Base-by-base conservation (phyloP, 2,888 invertebrate genomes). In the Sarcophaga carnaria region DNA sequence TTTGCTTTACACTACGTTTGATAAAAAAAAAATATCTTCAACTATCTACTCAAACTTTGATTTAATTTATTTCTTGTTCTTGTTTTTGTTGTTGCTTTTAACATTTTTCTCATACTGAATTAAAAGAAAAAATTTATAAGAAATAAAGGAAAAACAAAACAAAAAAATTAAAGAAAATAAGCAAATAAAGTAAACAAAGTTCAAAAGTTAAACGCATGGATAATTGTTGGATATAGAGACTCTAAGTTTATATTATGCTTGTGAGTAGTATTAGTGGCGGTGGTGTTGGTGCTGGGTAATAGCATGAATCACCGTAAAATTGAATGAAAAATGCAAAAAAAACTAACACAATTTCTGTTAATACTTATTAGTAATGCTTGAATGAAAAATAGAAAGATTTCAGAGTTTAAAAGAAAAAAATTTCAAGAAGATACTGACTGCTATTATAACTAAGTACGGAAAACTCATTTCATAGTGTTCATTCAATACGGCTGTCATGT, bases 201-300 rank as follows among this genome's bases (percentile, higher is more conserved):
- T 87, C 78, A 87, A 87, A 87, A 81, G 87, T 84, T 87, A 84
- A 84, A 87, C 87, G 87, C 87, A 87, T 87, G 84, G 78, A 87
- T 87, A 87, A 87, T 87, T 84, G 84, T 78, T 54, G 70, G 62
- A 14, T 80, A 54, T 77, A 60, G 59, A 63, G 59, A 12, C 49
- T 80, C 66, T 71, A 59, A 45, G n/a, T 70, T 60, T 37, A 14
- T 27, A 64, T 37, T 54, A 62, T 83, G n/a, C 22, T 79, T 45
- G 37, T 59, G 75, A 10, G 17, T 70, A 54, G 17, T 70, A 20
- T 4, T 49, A 17, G 17, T 14, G 49, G 14, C 17, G 54, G 20
- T 54, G 49, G 1, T 22, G 69, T 2, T 47, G 37, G 25, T 60
- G 63, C 70, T 37, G 22, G 54, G 37, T 74, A 75, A 76, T 69